Evolutionary conservation across 1,140 invertebrate genomes (phyloP), one percentile per base, ranked within the genome.

Genomic region (Monochamus saltuarius): DNA sequence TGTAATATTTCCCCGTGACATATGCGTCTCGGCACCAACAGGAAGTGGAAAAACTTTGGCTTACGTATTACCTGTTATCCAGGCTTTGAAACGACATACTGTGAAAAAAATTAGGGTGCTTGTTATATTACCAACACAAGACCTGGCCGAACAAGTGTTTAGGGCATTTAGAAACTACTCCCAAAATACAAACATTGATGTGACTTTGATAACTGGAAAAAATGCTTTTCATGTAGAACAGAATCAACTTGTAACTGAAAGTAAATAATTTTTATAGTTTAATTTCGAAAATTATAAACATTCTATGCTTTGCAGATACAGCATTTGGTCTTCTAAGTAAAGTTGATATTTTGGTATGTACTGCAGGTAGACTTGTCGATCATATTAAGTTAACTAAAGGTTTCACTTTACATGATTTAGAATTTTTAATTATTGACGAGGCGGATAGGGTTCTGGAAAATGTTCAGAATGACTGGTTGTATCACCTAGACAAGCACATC

Each of bases 1-100:
- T 58, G 75, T 80, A 1, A 83, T 85, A 62, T 85, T 89, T 76
- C 88, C 90, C 0, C 82, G 86, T 64, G 97, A 99, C 77, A 82
- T 97, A n/a, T 98, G 96, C 81, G 90, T 99, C 37, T 97, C 94
- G 17, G 94, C 96, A 40, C 95, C 96, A 16, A 99, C 97, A 11
- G 97, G 97, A 9, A 97, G 94, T 84, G 97, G 97, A 8, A 99
- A 99, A 83, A 99, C 97, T 1, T 78, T 99, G 47, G 88, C 94
- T 4, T 99, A 94, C 84, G 92, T 92, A 59, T 78, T 99, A 55
- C 97, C 97, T 10, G 88, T 98, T 47, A 80, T 99, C 46, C 92
- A 98, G 78, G 82, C 83, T 69, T 71, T 68, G 64, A 84, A 80
- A 70, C 77, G 61, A 68, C 84, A 64, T 54, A 66, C 79, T 9